These are phyloP conservation scores for Troides helena DNA, from an alignment of 2,888 invertebrate species.

Conservation along the genomic window DNA sequence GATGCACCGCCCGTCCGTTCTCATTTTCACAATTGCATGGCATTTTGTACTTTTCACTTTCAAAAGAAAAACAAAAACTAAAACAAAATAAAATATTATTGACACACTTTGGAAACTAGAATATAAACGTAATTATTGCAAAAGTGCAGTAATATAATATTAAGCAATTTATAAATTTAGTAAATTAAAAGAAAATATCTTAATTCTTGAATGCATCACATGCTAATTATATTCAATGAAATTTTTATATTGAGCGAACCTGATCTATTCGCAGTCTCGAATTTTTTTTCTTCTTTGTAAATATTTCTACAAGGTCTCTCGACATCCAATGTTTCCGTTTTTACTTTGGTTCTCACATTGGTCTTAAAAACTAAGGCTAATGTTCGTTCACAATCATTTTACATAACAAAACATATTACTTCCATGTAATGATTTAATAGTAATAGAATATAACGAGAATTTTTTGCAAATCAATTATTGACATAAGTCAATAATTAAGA, in stretches of 20 bases:
- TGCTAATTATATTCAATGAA: too few relatives aligned
- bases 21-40: conserved; percentile 54
- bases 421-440: not conserved
- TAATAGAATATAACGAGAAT: not conserved
- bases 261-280: too few relatives aligned
- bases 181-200: too few relatives aligned
- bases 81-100: conserved; percentile 22
- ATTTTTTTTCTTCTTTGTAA: too few relatives aligned
- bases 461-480: too few relatives aligned
- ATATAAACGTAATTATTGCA: not conserved
- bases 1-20: conserved; percentile 40
- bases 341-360: not conserved
- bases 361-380: not conserved
- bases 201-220: too few relatives aligned
- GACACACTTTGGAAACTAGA: not conserved
- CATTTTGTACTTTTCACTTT: conserved; percentile 38
- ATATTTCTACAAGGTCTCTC: too few relatives aligned
- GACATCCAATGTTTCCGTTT: too few relatives aligned
- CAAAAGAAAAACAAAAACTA: conserved; percentile 16
- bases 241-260: too few relatives aligned
- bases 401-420: not conserved
- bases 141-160: not conserved
- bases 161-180: too few relatives aligned
- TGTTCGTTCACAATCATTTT: not conserved
- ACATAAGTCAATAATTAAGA: not conserved